These are phyloP conservation scores for Oxyura jamaicensis DNA, from an alignment of 2,113 vertebrate species.

Conservation along the genomic window DNA sequence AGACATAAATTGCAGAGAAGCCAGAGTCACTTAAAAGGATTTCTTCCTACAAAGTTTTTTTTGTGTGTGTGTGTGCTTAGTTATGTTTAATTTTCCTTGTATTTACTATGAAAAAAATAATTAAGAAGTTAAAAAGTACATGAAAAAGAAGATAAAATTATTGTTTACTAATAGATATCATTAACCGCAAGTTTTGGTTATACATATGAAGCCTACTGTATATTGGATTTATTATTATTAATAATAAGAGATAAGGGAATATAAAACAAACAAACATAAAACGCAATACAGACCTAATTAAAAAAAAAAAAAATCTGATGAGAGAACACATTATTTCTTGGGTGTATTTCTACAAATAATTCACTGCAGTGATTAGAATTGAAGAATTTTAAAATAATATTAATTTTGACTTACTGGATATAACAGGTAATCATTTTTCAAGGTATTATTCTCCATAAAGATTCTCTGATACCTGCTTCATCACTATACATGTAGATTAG, in stretches of 20 bases:
- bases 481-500: not conserved
- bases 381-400: not conserved
- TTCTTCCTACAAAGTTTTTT: not conserved
- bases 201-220: not conserved
- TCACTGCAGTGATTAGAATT: not conserved
- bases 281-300: not conserved
- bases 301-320: not conserved
- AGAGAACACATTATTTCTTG: not conserved
- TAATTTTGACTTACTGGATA: not conserved
- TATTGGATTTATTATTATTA: not conserved
- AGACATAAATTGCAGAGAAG: not conserved
- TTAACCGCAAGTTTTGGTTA: not conserved
- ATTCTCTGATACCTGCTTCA: not conserved
- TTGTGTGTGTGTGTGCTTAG: no score
- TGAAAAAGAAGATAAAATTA: not conserved
- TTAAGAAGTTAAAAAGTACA: no score
- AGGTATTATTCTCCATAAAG: not conserved
- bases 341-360: not conserved
- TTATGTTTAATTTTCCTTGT: not conserved
- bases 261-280: not conserved
- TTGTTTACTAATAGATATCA: not conserved
- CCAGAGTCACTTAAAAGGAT: not conserved
- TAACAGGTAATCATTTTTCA: not conserved
- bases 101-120: not conserved
- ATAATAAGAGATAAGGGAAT: not conserved